A percentile compares a stretch with the other conserved stretches of the same genome.
phyloP scores from a whole-genome alignment of 2,797 vertebrate species.

The Microctenopoma stevenorrisi region DNA sequence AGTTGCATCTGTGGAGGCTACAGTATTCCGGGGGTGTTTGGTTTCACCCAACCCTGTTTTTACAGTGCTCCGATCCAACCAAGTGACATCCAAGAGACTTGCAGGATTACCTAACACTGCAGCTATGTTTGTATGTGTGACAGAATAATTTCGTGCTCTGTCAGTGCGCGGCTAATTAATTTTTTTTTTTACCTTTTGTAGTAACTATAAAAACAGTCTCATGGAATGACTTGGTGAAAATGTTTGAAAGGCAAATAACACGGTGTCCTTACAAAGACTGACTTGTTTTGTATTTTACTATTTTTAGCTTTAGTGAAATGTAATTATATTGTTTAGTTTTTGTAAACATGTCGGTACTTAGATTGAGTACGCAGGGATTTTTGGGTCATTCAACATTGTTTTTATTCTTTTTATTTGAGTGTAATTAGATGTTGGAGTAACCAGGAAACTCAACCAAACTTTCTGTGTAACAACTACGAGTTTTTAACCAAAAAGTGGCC shows the following conservation, averaged over 20 bases:
- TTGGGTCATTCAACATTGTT: neutral
- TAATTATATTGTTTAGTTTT: conserved; percentile 27
- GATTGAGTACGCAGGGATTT: neutral
- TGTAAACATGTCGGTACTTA: neutral
- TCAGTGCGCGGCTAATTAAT: conserved; percentile 56
- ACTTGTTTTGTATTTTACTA: conserved; percentile 15
- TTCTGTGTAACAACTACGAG: too few relatives aligned
- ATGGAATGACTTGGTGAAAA: conserved; percentile 54
- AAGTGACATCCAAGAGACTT: conserved; percentile 60
- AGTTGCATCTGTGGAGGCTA: conserved; percentile 64
- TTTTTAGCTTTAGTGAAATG: conserved; percentile 42
- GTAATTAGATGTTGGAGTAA: neutral
- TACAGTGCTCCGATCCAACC: conserved; percentile 55
- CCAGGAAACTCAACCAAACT: neutral
- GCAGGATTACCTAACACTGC: conserved; percentile 63
- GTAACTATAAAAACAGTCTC: conserved; percentile 50
- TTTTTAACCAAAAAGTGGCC: too few relatives aligned
- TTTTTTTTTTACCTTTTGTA: conserved; percentile 58
- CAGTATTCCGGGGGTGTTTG: conserved; percentile 78
- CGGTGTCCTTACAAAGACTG: conserved; percentile 16
- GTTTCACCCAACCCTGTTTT: conserved; percentile 76
- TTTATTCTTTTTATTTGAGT: conserved; percentile 12
- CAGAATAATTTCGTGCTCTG: conserved; percentile 66
- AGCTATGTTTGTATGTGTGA: conserved; percentile 70
- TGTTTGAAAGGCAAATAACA: conserved; percentile 34